Percentiles rank a stretch among this genome's conserved stretches.
These are phyloP conservation scores for Propithecus deckenii DNA, from an alignment of 2,797 vertebrate genomes.

Conservation along the genomic window DNA sequence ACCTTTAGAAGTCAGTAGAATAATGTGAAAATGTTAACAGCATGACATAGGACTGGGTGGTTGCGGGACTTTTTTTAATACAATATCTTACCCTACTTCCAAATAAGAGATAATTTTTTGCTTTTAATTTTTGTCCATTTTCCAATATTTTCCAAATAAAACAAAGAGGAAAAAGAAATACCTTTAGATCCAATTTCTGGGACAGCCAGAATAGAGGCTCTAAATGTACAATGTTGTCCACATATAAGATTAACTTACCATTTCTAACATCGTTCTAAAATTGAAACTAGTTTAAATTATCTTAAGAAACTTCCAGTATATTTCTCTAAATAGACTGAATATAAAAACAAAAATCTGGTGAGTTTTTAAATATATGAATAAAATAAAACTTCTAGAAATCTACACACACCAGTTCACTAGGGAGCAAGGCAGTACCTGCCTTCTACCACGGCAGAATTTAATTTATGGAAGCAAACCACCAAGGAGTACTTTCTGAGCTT, in stretches of 20 bases:
- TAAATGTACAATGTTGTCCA: not conserved
- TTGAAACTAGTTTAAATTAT: not conserved
- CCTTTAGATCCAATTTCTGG: not conserved
- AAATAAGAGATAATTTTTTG: not conserved
- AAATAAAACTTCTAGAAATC: not conserved
- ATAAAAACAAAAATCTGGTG: not conserved
- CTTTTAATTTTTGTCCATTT: not conserved
- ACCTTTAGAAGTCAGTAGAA: not conserved
- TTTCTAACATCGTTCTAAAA: not conserved
- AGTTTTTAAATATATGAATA: not conserved
- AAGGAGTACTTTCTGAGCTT: not conserved
- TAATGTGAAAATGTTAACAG: not conserved
- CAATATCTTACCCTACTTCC: not conserved
- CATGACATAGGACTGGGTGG: not conserved
- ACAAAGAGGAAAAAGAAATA: not conserved
- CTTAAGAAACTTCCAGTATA: not conserved
- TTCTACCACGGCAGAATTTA: not conserved
- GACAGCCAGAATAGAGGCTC: not conserved
- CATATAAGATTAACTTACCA: not conserved
- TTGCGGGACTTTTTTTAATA: not conserved
- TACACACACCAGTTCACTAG: not conserved
- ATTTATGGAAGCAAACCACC: not conserved
- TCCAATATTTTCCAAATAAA: conserved; percentile 27
- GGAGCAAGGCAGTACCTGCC: not conserved
- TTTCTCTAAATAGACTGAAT: not conserved